Conservation (phyloP, 2,888 invertebrate species). For the Rotaria socialis region DNA sequence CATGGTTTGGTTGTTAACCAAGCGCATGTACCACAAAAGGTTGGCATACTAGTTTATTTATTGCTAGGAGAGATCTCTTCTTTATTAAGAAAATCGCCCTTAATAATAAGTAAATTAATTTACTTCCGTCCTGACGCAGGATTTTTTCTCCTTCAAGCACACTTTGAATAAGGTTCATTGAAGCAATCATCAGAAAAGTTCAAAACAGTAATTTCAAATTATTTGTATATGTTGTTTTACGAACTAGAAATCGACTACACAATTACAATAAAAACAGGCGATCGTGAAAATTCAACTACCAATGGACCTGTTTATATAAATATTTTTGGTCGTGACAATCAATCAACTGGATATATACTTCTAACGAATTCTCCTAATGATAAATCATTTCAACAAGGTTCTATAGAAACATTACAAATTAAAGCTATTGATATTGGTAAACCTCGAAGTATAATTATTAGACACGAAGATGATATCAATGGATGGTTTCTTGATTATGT, state of each 20-base stretch:
- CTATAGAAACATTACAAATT: background rate
- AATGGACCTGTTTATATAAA: background rate
- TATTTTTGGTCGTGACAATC: background rate
- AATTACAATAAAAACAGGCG: slow-evolving; percentile 5
- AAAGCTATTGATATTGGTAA: slow-evolving; percentile 23
- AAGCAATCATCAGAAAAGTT: no score
- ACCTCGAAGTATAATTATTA: background rate
- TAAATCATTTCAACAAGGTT: background rate
- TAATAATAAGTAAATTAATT: no score
- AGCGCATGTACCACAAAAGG: no score
- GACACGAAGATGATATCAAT: background rate
- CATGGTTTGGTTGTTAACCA: no score
- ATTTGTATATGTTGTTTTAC: background rate
- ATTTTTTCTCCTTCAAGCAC: no score
- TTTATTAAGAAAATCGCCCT: no score
- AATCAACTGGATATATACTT: background rate
- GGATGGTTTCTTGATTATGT: slow-evolving; percentile 32
- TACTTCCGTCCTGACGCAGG: no score
- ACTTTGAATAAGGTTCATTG: no score
- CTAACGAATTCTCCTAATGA: background rate
- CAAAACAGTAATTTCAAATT: no score
- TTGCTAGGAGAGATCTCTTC: no score
- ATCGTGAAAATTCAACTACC: background rate
- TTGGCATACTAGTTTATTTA: no score
- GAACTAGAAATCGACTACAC: background rate